Conservation (phyloP, 2,113 vertebrate species). For the Hippotragus niger region DNA sequence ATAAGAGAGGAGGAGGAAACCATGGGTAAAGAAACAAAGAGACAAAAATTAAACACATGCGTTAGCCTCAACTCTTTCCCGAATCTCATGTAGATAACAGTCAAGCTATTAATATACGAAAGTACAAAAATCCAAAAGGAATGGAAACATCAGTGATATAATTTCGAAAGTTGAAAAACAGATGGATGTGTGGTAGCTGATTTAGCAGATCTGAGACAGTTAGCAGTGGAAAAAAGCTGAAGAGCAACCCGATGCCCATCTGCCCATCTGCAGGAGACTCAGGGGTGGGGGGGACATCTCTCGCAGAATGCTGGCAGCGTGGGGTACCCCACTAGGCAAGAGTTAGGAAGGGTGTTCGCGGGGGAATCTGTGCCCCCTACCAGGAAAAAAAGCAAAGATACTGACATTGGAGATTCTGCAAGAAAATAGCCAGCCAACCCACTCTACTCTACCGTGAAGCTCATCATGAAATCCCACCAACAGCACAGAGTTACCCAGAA, state of each 20-base stretch:
- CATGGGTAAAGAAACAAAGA: not conserved
- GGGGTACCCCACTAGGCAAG: not conserved
- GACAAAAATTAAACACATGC: not conserved
- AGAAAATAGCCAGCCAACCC: not conserved
- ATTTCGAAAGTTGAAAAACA: not conserved
- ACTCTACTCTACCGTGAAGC: not conserved
- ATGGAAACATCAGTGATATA: not conserved
- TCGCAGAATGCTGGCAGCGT: not conserved
- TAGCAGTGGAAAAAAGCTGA: not conserved
- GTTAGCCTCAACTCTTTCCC: not conserved
- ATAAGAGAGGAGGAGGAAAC: not conserved
- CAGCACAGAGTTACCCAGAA: not conserved
- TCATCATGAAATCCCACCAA: not conserved
- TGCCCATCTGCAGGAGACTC: not conserved
- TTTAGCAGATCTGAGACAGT: not conserved
- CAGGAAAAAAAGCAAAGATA: not conserved
- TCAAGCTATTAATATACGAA: not conserved
- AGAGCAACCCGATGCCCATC: not conserved
- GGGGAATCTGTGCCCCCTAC: not conserved
- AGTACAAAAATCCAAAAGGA: not conserved
- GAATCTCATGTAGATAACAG: not conserved
- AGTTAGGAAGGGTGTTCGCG: not conserved
- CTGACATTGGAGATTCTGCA: not conserved
- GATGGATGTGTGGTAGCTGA: not conserved
- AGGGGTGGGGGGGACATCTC: not conserved